Base-by-base conservation (phyloP, 2,797 vertebrate species). In the Sebastolobus altivelis region DNA sequence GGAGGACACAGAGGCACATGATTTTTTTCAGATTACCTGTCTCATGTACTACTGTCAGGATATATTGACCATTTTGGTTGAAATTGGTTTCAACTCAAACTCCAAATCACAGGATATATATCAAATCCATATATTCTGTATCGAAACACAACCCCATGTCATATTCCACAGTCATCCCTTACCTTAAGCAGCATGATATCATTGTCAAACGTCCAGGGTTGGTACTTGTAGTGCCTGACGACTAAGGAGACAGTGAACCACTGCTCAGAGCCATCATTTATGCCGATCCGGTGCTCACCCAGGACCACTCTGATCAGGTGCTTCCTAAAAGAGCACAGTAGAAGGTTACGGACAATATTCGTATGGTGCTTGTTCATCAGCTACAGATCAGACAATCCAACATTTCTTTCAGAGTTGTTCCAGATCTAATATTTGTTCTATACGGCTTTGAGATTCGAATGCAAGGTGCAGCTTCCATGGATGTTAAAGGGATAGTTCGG, bases 161-260 rank as follows among this genome's bases (percentile, higher is more conserved):
- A n/a, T 22, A n/a, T 60, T 4, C 10, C 13, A 40, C 49, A 3
- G 2, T 37, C 2, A 8, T 58, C 10, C 1, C 69, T 79, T 82
- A 96, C 96, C 92, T 96, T 96, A 5, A 96, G 58, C 73, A 96
- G 89, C 96, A 96, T 96, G 81, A 96, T 95, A 65, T 96, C 96
- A 10, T 93, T 94, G 83, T 96, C 91, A 70, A 96, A 95, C 0
- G 87, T 90, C 87, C 87, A 90, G 79, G 80, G 74, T 29, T 82
- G 78, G 87, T 94, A 96, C 55, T 71, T 62, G 72, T 84, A 86
- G 79, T 94, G 88, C 27, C 76, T 84, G 49, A 95, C 2, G 6
- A 91, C 54, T 16, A 7, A 72, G 56, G 83, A 62, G 31, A 96
- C 95, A 0, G 75, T 86, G 73, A 95, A 95, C 49, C 43, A 52